Base-by-base conservation (phyloP, 1,140 invertebrate genomes). In the Belonocnema kinseyi region DNA sequence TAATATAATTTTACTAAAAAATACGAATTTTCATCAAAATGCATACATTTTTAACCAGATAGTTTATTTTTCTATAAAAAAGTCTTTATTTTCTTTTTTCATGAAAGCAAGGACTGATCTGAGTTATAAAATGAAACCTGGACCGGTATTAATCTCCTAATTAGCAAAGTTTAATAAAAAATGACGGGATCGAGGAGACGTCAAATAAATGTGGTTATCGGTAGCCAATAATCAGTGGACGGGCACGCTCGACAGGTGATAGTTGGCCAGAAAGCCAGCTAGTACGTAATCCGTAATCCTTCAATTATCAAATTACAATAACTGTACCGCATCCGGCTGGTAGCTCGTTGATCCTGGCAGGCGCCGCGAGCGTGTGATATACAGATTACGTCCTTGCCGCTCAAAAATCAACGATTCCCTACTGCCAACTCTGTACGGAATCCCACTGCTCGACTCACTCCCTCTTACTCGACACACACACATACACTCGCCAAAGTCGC, bases 291-390 rank as follows among this genome's bases (percentile, higher is more conserved):
- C 79, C 80, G 58, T 88, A 88, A 88, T 88, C 85, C 85, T 84
- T 83, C 83, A 86, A 87, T 87, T 86, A 87, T 85, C 76, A 85
- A 86, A 89, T 88, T 87, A 88, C 84, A 82, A 83, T 82, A 87
- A 85, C 77, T 66, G 61, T 66, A 66, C 61, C 61, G 61, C 61
- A 66, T 66, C 61, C 61, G 61, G 61, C 46, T 83, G 79, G 61
- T 78, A n/a, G 16, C 16, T 66, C 33, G 61, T 66, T 66, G 61
- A 66, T 66, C 61, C 61, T 66, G 33, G 61, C 61, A 66, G 33
- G 26, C 61, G 61, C 61, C 61, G 61, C 33, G 61, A 66, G 61
- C 61, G 58, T 66, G 61, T 33, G 61, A 66, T 33, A 46, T 66
- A 66, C 61, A 66, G 61, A 66, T 66, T 66, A 66, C 50, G 73